Base-by-base conservation (phyloP, 2,888 invertebrate genomes). In the Alsophila aescularia region DNA sequence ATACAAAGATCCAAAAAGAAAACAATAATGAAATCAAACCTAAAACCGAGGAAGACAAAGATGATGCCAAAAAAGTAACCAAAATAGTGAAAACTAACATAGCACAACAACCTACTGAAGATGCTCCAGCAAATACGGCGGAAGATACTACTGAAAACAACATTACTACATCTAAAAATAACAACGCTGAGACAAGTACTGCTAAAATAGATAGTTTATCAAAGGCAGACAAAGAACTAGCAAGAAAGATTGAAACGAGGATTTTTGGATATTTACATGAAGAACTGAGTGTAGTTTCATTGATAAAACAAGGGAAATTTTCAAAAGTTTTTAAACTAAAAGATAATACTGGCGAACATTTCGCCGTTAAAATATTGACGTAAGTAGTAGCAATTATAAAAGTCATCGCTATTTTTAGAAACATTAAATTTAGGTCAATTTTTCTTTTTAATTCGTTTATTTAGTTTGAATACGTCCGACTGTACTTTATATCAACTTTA, bases 261-360 rank as follows among this genome's bases (percentile, higher is more conserved):
- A 62, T 81, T 58, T 48, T 31, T 0, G 5, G 51, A 5, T 60
- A 53, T 24, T 61, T 78, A 15, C 47, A 67, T 0, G 32, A 50
- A 41, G 57, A 72, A 24, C 67, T 62, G 31, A 70, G 50, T 21
- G 43, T 80, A 2, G 57, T 53, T 4, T 54, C 64, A 13, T 4
- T 72, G 16, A 68, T 82, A 54, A 70, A 67, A 10, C 18, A 29
- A 1, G 87, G 87, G 10, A 62, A 49, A 55, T 81, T 66, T 60
- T 83, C 85, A 1, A 69, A 56, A 44, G 72, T 87, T 57, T 82
- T 70, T 45, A 66, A 69, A 45, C 81, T 74, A 50, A 62, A 58
- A 47, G 64, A 75, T 52, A 10, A 27, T 0, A 49, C 29, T 21
- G 73, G 73, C 15, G 12, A 62, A 44, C 35, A 44, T 12, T 81